A percentile compares a stretch with the other conserved stretches of the same genome.
Conservation (phyloP, 2,113 vertebrate species). For the Centropus bengalensis region DNA sequence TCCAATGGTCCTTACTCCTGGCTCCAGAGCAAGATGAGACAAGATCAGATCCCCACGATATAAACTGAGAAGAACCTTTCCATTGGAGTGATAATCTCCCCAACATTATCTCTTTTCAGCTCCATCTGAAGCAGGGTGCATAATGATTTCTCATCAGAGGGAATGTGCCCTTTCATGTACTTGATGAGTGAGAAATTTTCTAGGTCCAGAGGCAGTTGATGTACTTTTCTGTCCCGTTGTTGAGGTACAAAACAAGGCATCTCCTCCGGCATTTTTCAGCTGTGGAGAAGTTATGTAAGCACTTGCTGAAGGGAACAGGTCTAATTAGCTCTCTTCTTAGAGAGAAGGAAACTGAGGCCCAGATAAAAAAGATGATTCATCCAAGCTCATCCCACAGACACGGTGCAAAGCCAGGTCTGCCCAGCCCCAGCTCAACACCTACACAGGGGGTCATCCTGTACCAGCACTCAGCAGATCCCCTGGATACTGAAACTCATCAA, state of each 20-base stretch:
- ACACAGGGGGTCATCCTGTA: not conserved
- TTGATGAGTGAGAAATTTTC: not conserved
- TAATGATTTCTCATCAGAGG: not conserved
- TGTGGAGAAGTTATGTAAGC: conserved; percentile 6
- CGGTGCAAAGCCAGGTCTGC: not conserved
- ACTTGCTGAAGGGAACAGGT: not conserved
- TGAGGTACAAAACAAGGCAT: conserved; percentile 2
- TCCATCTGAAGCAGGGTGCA: not conserved
- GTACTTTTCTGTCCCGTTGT: not conserved
- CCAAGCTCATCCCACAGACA: not conserved
- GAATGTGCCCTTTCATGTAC: not conserved
- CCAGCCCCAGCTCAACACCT: not conserved
- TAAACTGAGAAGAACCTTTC: not conserved
- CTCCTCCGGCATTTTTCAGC: conserved; percentile 32
- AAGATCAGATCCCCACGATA: not conserved
- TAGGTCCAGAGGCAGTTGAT: not conserved
- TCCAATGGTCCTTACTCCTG: not conserved
- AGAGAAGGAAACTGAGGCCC: not conserved
- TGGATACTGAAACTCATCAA: not conserved
- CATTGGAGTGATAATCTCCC: not conserved
- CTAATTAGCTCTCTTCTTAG: not conserved
- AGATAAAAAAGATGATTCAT: not conserved
- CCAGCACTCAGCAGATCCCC: not conserved
- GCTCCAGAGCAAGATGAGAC: not conserved
- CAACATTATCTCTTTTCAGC: not conserved